A percentile compares a stretch with the other conserved stretches of the same genome.
Conservation (phyloP, 2,113 vertebrate genomes). For the Rhinolophus ferrumequinum region DNA sequence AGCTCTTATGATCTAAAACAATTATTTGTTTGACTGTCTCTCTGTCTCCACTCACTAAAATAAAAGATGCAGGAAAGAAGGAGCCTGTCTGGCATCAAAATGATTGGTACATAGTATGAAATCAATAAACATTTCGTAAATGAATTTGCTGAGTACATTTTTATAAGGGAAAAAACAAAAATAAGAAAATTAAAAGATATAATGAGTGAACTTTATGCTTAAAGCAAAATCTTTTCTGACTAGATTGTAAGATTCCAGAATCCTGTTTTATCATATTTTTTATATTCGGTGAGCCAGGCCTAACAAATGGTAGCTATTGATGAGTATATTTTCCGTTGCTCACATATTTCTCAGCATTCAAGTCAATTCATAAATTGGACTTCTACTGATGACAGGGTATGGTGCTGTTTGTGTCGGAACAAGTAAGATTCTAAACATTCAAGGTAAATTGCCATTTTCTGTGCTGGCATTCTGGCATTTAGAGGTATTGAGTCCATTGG, state of each 20-base stretch:
- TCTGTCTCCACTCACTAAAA: neutral
- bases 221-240: conserved; percentile 36
- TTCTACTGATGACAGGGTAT: neutral
- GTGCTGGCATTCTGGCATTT: conserved; percentile 2
- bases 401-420: conserved; percentile 6
- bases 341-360: neutral
- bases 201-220: neutral
- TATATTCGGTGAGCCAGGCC: neutral
- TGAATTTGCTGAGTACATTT: conserved; percentile 31
- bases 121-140: neutral
- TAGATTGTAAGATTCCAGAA: neutral
- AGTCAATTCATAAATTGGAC: neutral
- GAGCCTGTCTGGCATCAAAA: neutral
- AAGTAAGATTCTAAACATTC: conserved; percentile 1
- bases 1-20: neutral
- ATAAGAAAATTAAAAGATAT: conserved; percentile 13
- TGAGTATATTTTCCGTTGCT: neutral
- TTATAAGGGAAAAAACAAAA: conserved; percentile 14
- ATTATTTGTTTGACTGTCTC: neutral
- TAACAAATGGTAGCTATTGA: neutral
- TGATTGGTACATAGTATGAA: neutral
- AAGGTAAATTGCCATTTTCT: conserved; percentile 10
- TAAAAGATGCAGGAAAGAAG: neutral
- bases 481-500: neutral
- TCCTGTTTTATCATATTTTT: neutral